Conservation (phyloP, 2,888 invertebrate species). For the Hemistola chrysoprasaria region DNA sequence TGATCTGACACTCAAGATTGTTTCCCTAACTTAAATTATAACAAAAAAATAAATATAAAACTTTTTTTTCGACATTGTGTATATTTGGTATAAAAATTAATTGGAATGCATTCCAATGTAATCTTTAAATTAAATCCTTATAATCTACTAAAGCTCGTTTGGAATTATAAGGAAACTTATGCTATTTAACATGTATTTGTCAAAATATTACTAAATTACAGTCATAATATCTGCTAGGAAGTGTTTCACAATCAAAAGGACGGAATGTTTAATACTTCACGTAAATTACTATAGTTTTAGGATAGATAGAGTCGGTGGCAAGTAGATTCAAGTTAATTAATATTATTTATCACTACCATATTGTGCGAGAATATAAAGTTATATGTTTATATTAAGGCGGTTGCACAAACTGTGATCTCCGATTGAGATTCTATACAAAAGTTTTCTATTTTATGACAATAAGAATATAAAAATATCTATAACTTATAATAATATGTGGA, state of each 20-base stretch:
- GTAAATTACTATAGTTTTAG: conserved; percentile 1
- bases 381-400: too few species aligned
- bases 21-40: too few species aligned
- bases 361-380: too few species aligned
- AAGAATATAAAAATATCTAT: conserved; percentile 5
- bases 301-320: not conserved
- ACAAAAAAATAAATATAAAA: conserved; percentile 28
- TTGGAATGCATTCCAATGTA: conserved; percentile 56
- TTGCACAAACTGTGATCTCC: too few species aligned
- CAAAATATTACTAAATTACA: not conserved
- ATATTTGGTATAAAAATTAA: conserved; percentile 79
- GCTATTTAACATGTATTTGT: conserved; percentile 4
- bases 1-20: too few species aligned
- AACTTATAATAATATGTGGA: too few species aligned
- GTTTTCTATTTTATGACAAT: not conserved
- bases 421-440: conserved; percentile 1
- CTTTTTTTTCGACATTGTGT: conserved; percentile 44
- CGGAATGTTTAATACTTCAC: conserved; percentile 10
- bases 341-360: not conserved
- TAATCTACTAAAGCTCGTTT: conserved; percentile 33
- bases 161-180: conserved; percentile 25
- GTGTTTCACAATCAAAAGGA: conserved; percentile 5
- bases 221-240: not conserved
- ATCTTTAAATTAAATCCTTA: conserved; percentile 54
- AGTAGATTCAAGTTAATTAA: conserved; percentile 1